A percentile compares a stretch with the other conserved stretches of the same genome.
phyloP scores from a whole-genome alignment of 2,113 vertebrate species.

The Mesitornis unicolor region DNA sequence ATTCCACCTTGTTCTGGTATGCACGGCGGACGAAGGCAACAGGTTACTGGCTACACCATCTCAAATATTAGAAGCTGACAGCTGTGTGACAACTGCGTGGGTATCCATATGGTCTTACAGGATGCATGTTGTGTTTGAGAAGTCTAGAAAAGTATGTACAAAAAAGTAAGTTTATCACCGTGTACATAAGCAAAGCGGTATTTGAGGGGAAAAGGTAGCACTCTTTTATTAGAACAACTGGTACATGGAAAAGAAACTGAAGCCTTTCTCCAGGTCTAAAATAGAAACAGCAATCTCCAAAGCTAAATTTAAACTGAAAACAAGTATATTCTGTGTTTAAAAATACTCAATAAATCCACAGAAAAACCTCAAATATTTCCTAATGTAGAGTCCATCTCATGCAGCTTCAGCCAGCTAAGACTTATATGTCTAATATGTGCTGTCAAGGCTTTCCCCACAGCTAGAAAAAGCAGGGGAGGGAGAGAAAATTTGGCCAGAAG shows the following conservation, averaged over 20 bases:
- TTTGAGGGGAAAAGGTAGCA: constrained; percentile 22
- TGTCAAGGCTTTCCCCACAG: neutral
- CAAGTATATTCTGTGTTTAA: neutral
- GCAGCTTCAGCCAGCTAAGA: neutral
- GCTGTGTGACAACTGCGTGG: constrained; percentile 58
- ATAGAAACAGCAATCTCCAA: neutral
- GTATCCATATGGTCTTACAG: constrained; percentile 38
- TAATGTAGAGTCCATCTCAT: neutral
- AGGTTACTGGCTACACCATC: constrained; percentile 26
- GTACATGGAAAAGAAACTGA: neutral
- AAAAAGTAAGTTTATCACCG: neutral
- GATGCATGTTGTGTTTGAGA: constrained; percentile 20
- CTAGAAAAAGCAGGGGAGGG: neutral
- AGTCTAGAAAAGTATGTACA: neutral
- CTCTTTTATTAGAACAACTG: constrained; percentile 14
- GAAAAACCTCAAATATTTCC: neutral
- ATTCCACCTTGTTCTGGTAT: neutral
- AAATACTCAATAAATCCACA: neutral
- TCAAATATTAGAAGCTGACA: constrained; percentile 46
- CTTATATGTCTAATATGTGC: neutral
- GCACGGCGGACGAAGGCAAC: neutral
- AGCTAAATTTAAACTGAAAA: neutral
- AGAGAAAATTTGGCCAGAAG: neutral
- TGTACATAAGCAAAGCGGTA: neutral
- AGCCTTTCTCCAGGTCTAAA: neutral